These are phyloP conservation scores for Rhagonycha fulva DNA, from an alignment of 2,888 invertebrate genomes.

Conservation along the genomic window DNA sequence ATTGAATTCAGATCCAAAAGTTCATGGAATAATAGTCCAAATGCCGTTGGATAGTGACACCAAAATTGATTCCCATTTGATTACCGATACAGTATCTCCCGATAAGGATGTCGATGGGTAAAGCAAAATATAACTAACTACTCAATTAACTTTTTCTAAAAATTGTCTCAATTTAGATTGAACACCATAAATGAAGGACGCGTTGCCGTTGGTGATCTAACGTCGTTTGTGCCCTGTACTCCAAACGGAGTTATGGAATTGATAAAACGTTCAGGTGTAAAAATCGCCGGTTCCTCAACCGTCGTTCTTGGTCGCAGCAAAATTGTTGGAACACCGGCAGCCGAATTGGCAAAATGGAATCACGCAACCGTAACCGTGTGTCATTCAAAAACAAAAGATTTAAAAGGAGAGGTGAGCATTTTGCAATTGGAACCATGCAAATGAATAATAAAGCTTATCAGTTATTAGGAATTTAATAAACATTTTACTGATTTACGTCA, in stretches of 20 bases:
- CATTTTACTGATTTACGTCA: background rate
- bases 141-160: too few species aligned
- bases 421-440: background rate
- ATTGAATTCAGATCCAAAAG: constrained; percentile 80
- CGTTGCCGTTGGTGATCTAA: constrained; percentile 85
- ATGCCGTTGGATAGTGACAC: constrained; percentile 89
- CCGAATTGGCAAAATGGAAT: constrained; percentile 94
- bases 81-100: constrained; percentile 87
- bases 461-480: background rate
- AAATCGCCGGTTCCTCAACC: constrained; percentile 81
- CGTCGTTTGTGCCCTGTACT: constrained; percentile 94
- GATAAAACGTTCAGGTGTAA: constrained; percentile 77
- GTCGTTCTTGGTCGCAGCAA: constrained; percentile 97
- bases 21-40: constrained; percentile 96
- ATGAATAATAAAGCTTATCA: background rate
- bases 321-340: constrained; percentile 95
- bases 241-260: constrained; percentile 94
- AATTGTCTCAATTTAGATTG: constrained; percentile 57
- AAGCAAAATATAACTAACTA: constrained; percentile 39
- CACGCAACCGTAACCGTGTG: constrained; percentile 97
- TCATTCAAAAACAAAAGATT: constrained; percentile 89
- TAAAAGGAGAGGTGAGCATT: constrained; percentile 69
- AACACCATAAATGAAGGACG: constrained; percentile 94
- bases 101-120: constrained; percentile 97
- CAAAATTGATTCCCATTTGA: constrained; percentile 81